phyloP scores from a whole-genome alignment of 2,797 vertebrate species.

The Sebastes goodei region DNA sequence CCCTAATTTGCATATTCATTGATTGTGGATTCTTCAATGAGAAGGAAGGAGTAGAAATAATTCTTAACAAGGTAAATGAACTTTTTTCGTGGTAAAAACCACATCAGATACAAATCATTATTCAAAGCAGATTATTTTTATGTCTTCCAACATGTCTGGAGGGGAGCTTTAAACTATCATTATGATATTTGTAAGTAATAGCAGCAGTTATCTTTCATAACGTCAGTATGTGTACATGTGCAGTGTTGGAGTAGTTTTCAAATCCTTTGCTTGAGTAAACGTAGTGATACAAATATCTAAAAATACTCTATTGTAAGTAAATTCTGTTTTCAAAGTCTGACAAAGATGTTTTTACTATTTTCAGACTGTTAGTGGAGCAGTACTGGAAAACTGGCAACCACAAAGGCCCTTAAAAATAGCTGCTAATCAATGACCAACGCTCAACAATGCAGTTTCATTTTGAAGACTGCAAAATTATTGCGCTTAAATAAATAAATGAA shows the following conservation, averaged over 20 bases:
- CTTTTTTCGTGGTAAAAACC: not conserved
- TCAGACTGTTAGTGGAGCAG: not conserved
- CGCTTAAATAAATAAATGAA: not conserved
- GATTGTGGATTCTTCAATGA: not conserved
- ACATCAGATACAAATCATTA: not conserved
- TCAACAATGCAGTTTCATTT: not conserved
- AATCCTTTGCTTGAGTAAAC: conserved; percentile 14
- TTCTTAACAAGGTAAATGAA: not conserved
- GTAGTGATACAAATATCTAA: conserved; percentile 9
- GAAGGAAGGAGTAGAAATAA: not conserved
- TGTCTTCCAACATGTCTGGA: not conserved
- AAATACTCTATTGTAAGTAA: conserved; percentile 25
- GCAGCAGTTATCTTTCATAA: not conserved
- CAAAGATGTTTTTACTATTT: conserved; percentile 38
- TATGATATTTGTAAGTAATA: not conserved
- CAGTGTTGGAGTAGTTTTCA: conserved; percentile 8
- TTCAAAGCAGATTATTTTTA: not conserved
- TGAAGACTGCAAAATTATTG: not conserved
- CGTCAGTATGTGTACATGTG: conserved; percentile 2
- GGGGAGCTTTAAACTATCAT: not conserved
- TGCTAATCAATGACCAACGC: not conserved
- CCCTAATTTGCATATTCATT: not conserved
- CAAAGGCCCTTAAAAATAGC: conserved; percentile 5
- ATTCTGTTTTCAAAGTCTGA: conserved; percentile 23
- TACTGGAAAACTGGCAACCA: not conserved